These are phyloP conservation scores for Nibea albiflora DNA, from an alignment of 2,113 vertebrate genomes.

Conservation along the genomic window DNA sequence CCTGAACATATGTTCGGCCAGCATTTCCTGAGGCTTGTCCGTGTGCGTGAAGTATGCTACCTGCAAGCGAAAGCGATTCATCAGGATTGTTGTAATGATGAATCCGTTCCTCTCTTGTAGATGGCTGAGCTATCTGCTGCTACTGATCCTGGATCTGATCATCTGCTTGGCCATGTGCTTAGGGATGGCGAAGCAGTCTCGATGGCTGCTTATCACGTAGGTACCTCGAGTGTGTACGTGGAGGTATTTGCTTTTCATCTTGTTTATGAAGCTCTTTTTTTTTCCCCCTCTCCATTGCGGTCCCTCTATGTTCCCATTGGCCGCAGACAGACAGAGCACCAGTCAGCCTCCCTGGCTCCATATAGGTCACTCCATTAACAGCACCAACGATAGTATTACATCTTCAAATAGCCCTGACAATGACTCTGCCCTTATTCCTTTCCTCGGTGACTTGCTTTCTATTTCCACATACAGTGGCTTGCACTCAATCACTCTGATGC, in stretches of 20 bases:
- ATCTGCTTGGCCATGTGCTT: constrained; percentile 92
- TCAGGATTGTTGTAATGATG: constrained; percentile 25
- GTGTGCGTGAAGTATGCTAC: constrained; percentile 12
- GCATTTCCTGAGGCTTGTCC: constrained; percentile 23
- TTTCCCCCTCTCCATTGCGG: too few species aligned
- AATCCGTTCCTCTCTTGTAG: constrained; percentile 76
- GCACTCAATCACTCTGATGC: too few species aligned
- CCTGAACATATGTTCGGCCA: constrained; percentile 46
- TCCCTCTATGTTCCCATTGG: not conserved
- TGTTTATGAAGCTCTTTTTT: not conserved
- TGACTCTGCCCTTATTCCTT: not conserved
- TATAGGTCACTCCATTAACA: constrained; percentile 43
- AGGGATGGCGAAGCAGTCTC: constrained; percentile 91
- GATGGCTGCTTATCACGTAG: constrained; percentile 90
- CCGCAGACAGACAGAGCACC: constrained; percentile 18
- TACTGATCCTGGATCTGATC: constrained; percentile 92
- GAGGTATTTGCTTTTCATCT: not conserved
- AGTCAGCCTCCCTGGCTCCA: constrained; percentile 51
- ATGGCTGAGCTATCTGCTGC: constrained; percentile 94
- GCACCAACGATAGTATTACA: constrained; percentile 24
- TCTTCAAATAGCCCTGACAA: constrained; percentile 32
- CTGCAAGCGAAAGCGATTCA: constrained; percentile 22
- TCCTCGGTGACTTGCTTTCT: constrained; percentile 7
- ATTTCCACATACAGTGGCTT: constrained; percentile 24
- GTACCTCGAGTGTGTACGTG: constrained; percentile 70